Base-by-base conservation (phyloP, 2,888 invertebrate genomes). In the Xylocampa areola region DNA sequence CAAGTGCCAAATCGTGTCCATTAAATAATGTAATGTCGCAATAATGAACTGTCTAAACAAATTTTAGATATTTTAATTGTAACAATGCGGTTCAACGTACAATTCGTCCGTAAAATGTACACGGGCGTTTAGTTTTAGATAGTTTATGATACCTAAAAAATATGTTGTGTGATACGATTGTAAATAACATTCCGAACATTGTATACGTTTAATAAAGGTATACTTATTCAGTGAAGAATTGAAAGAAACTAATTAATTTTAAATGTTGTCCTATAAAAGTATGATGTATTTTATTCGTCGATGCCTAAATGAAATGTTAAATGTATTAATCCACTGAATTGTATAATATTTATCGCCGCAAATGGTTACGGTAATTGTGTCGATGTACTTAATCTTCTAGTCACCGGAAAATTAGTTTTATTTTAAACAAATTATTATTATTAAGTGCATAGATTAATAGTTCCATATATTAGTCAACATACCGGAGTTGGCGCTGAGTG, bases 1-100 rank as follows among this genome's bases (percentile, higher is more conserved):
- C 75, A 89, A 90, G 90, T 90, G 91, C 89, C 87, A 89, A 88
- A 86, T 81, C 72, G 87, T 91, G 92, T 92, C 92, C 91, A 92
- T 88, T 88, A 86, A 81, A 80, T 19, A 62, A 76, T 76, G 77
- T 68, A 57, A 83, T 81, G 83, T 80, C 74, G 82, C 84, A 86
- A 86, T 85, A 84, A 86, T 75, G 68, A 82, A 86, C 79, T 76
- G 75, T 79, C 68, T 74, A 77, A 78, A 79, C 67, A 68, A 66
- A 79, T 83, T 62, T 84, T 84, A 87, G 81, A 79, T 72, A 71
- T 81, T 82, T 85, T 82, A 80, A 81, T 79, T 77, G 71, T 81
- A 82, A 79, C 52, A 63, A 64, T 58, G 68, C 63, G 71, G 67
- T 72, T 69, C 67, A 70, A 57, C 59, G 69, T 77, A 73, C 67